phyloP scores from a whole-genome alignment of 2,888 invertebrate genomes.

The Eilema griseolum region DNA sequence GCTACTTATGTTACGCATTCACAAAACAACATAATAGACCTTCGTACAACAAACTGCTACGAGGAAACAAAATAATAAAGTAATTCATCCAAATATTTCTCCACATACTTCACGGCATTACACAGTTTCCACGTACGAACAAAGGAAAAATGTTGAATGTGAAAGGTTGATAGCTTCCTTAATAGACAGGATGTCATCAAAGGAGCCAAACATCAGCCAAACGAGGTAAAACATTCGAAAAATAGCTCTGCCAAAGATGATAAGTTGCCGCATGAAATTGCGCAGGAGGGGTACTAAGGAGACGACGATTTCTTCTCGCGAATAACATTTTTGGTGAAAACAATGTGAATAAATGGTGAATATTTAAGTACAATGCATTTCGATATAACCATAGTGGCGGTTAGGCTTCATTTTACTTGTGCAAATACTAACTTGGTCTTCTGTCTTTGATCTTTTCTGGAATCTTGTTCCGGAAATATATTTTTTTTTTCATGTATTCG shows the following conservation, averaged over 20 bases:
- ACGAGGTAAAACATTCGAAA: slow-evolving; percentile 73
- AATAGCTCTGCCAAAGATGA: slow-evolving; percentile 72
- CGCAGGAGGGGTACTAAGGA: slow-evolving; percentile 28
- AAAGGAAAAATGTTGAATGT: slow-evolving; percentile 45
- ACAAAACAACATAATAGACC: not conserved
- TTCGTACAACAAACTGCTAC: not conserved
- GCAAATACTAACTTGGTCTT: too few relatives aligned
- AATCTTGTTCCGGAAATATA: too few relatives aligned
- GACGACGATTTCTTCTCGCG: slow-evolving; percentile 31
- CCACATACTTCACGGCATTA: slow-evolving; percentile 37
- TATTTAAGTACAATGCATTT: not conserved
- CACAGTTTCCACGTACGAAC: slow-evolving; percentile 38
- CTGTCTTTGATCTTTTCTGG: too few relatives aligned
- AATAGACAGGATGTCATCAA: slow-evolving; percentile 65
- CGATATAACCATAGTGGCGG: too few relatives aligned
- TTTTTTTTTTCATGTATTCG: too few relatives aligned
- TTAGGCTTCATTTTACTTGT: too few relatives aligned
- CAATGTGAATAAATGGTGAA: not conserved
- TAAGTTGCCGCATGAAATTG: slow-evolving; percentile 68
- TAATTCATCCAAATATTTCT: slow-evolving; percentile 43
- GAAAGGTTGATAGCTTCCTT: slow-evolving; percentile 50
- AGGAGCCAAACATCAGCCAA: slow-evolving; percentile 69
- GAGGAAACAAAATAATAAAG: slow-evolving; percentile 24
- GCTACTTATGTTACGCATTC: not conserved
- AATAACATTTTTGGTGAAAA: slow-evolving; percentile 11